Base-by-base conservation (phyloP, 2,888 invertebrate species). In the Rhagonycha fulva region DNA sequence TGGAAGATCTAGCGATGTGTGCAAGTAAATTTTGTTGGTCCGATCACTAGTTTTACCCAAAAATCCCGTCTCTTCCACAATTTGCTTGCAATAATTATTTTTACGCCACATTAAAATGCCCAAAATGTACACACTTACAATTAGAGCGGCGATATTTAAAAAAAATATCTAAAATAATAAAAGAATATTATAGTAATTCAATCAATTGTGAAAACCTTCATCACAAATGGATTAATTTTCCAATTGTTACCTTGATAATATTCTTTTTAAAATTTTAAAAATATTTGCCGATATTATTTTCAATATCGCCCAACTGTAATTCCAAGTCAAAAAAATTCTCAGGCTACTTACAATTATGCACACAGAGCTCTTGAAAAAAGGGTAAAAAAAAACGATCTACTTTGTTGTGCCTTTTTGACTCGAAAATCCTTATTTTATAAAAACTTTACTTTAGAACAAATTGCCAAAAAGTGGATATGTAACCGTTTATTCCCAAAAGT, bases 1-100 rank as follows among this genome's bases (percentile, higher is more conserved):
- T 76, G 74, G 74, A 74, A 71, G 19, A 63, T 66, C 72, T 30
- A 28, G 47, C 26, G 30, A 23, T 62, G 23, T 47, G 23, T 69
- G 32, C 63, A 72, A 70, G 63, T 30, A 26, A 28, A 72, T 30
- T 68, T 47, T 47, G 47, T 47, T 47, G 47, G 47, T 47, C 47
- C 47, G 47, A n/a, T 47, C 47, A n/a, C 47, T 47, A 47, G 47
- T 47, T 47, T 47, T 12, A n/a, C 47, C 47, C 47, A 47, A 47
- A 47, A 47, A 47, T n/a, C 47, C 47, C 12, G 47, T 47, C 47
- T 32, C 32, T 47, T 47, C 47, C 47, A 47, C 47, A 47, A 47
- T 47, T 47, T 47, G 47, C 47, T 47, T 47, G 47, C 47, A 12
- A 47, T 47, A n/a, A 47, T 47, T 47, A 47, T 47, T 47, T 47